Conservation (phyloP, 2,888 invertebrate genomes). For the Cistogaster globosa region DNA sequence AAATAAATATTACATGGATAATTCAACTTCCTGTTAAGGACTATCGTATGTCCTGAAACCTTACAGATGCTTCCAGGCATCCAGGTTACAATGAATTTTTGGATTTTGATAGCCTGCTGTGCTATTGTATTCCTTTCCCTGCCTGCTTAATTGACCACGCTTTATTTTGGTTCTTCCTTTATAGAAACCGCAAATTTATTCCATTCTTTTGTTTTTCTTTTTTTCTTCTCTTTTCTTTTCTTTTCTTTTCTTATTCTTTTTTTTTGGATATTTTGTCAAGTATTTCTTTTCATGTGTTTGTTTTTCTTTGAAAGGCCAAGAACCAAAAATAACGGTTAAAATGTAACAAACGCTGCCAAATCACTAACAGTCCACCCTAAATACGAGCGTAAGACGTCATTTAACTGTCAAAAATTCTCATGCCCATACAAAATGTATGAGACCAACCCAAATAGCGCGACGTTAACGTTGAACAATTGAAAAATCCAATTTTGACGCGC, state of each 20-base stretch:
- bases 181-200: constrained; percentile 53
- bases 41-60: constrained; percentile 66
- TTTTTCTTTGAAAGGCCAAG: background rate
- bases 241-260: no score
- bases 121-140: constrained; percentile 35
- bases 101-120: constrained; percentile 47
- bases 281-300: constrained; percentile 1
- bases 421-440: no score
- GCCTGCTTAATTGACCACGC: constrained; percentile 49
- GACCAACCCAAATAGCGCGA: no score
- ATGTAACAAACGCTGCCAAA: constrained; percentile 16
- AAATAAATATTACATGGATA: constrained; percentile 37
- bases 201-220: background rate
- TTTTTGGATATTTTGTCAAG: constrained; percentile 22
- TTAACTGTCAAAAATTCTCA: no score
- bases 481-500: no score
- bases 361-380: no score
- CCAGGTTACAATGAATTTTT: constrained; percentile 35
- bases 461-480: no score
- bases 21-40: constrained; percentile 49
- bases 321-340: constrained; percentile 4
- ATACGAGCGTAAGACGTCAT: no score
- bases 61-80: constrained; percentile 58
- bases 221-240: no score
- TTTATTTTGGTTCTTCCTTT: constrained; percentile 47